phyloP scores from a whole-genome alignment of 1,140 invertebrate species.

The Pseudomyrmex concolor region DNA sequence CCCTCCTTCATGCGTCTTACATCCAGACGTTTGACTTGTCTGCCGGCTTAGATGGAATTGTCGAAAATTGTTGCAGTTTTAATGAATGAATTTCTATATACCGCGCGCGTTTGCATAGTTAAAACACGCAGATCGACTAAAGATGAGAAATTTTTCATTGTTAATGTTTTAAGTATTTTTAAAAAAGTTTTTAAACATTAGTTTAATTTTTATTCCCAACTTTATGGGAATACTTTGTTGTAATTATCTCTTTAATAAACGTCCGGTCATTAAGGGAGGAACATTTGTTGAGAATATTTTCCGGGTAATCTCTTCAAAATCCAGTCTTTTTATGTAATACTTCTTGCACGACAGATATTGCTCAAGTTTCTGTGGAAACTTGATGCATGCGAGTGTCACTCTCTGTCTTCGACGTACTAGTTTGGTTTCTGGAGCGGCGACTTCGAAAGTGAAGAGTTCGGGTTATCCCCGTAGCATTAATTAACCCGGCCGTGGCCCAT shows the following conservation, averaged over 20 bases:
- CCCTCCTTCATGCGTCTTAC: constrained; percentile 44
- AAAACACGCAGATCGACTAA: neutral
- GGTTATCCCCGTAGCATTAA: constrained; percentile 61
- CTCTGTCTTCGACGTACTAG: constrained; percentile 6
- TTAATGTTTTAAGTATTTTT: too few relatives aligned
- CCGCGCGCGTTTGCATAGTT: neutral
- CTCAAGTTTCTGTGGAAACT: constrained; percentile 7
- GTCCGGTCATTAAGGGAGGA: too few relatives aligned
- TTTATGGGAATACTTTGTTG: neutral
- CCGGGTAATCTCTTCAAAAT: neutral
- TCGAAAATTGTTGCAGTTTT: constrained; percentile 39
- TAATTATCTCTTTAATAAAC: neutral
- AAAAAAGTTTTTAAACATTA: too few relatives aligned
- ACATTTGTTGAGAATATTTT: too few relatives aligned
- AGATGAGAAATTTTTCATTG: constrained; percentile 11
- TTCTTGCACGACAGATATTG: neutral
- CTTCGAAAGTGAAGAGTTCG: constrained; percentile 47
- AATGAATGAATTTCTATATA: constrained; percentile 39
- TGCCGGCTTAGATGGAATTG: constrained; percentile 26
- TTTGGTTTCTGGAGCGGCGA: constrained; percentile 34
- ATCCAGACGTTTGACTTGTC: constrained; percentile 28
- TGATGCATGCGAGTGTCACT: constrained; percentile 15
- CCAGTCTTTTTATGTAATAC: neutral
- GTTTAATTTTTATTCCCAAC: too few relatives aligned
- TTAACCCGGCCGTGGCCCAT: constrained; percentile 54